Conservation (phyloP, 2,797 vertebrate genomes). For the Pitangus sulphuratus region DNA sequence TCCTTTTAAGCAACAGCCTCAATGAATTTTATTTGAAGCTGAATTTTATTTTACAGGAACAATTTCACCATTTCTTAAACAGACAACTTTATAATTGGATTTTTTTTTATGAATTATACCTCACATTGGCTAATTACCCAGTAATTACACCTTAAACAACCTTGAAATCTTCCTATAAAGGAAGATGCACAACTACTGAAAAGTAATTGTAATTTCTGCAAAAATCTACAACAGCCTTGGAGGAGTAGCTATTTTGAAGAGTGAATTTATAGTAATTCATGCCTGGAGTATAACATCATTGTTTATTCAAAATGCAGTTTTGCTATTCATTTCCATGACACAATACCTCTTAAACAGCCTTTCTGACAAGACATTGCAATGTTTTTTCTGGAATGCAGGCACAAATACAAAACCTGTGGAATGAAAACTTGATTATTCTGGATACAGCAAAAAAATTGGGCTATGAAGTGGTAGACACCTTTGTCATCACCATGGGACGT, state of each 20-base stretch:
- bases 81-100: background rate
- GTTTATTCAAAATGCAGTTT: background rate
- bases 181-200: background rate
- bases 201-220: background rate
- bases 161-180: background rate
- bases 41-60: background rate
- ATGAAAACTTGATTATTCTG: slow-evolving; percentile 85
- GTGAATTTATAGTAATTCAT: background rate
- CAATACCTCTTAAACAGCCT: background rate
- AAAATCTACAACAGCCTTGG: background rate
- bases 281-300: background rate
- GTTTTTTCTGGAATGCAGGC: slow-evolving; percentile 75
- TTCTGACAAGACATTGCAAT: background rate
- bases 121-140: background rate
- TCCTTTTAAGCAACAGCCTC: background rate
- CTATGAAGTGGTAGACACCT: slow-evolving; percentile 92
- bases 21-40: background rate
- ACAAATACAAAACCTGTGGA: slow-evolving; percentile 85
- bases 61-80: background rate
- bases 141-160: background rate
- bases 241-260: background rate
- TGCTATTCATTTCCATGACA: background rate
- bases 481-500: slow-evolving; percentile 92
- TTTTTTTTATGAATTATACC: background rate
- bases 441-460: slow-evolving; percentile 83